Evolutionary conservation across 2,797 vertebrate species (phyloP).

Genomic region (Pempheris klunzingeri): DNA sequence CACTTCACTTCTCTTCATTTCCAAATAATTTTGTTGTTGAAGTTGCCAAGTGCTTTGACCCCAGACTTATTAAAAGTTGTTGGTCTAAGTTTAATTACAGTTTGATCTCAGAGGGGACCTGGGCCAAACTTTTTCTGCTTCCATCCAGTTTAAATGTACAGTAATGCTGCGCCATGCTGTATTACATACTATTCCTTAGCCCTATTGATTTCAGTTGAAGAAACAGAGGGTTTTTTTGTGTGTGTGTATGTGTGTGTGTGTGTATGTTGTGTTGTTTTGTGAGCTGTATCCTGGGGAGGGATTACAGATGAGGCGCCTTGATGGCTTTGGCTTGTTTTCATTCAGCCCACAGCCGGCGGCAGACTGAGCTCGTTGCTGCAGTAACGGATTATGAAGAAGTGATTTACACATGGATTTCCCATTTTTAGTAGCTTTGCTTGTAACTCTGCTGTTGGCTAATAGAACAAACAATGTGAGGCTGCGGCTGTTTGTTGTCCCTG

Average conservation of each 20-base stretch:
- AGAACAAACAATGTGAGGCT: constrained; percentile 46
- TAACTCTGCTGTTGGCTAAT: constrained; percentile 55
- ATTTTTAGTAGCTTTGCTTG: constrained; percentile 53
- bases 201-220: constrained; percentile 53
- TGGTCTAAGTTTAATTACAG: constrained; percentile 16
- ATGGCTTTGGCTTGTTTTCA: constrained; percentile 65
- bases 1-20: neutral
- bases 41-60: neutral
- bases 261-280: constrained; percentile 26
- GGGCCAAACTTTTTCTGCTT: neutral
- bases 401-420: constrained; percentile 61
- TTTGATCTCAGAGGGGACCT: constrained; percentile 2
- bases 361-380: constrained; percentile 48
- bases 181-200: constrained; percentile 12
- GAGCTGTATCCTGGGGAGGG: constrained; percentile 50
- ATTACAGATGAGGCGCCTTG: constrained; percentile 59
- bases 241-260: no score
- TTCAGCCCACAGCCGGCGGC: constrained; percentile 46
- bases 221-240: constrained; percentile 25
- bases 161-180: neutral
- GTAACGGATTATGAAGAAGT: constrained; percentile 63
- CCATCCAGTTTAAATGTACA: constrained; percentile 11
- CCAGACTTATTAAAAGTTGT: neutral
- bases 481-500: constrained; percentile 38
- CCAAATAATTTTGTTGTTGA: neutral